These are phyloP conservation scores for Macheiramphus alcinus DNA, from an alignment of 2,113 vertebrate genomes.

Conservation along the genomic window DNA sequence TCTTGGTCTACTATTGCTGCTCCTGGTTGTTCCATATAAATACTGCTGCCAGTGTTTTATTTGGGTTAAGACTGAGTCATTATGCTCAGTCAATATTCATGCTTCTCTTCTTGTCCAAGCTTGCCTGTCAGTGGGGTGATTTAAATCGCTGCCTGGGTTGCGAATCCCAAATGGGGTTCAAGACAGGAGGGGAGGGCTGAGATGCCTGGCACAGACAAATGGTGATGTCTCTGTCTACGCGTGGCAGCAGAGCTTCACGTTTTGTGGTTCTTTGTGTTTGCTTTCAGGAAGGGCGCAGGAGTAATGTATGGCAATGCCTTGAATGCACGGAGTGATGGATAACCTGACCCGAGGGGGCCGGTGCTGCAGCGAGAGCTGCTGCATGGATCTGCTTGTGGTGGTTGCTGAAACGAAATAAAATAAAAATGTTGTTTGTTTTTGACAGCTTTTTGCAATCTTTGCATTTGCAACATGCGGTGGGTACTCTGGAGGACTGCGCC, in stretches of 20 bases:
- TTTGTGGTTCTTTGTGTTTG: not conserved
- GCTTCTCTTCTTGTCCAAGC: not conserved
- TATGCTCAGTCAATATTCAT: not conserved
- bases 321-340: not conserved
- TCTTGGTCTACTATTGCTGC: not conserved
- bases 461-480: conserved; percentile 98
- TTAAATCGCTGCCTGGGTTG: not conserved
- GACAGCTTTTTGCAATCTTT: conserved; percentile 98
- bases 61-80: not conserved
- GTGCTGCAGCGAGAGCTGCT: not conserved
- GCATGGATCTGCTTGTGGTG: not conserved
- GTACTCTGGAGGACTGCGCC: conserved; percentile 91
- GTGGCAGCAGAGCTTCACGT: not conserved
- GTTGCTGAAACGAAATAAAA: not conserved
- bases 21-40: not conserved
- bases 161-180: not conserved
- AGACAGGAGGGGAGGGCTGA: not conserved
- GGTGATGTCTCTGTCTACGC: not conserved
- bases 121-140: not conserved
- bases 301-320: not conserved
- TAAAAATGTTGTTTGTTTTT: conserved; percentile 30
- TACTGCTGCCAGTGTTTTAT: not conserved
- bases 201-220: not conserved
- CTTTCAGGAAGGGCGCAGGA: not conserved
- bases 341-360: not conserved